Base-by-base conservation (phyloP, 2,888 invertebrate genomes). In the Polydrusus pterygomalis region DNA sequence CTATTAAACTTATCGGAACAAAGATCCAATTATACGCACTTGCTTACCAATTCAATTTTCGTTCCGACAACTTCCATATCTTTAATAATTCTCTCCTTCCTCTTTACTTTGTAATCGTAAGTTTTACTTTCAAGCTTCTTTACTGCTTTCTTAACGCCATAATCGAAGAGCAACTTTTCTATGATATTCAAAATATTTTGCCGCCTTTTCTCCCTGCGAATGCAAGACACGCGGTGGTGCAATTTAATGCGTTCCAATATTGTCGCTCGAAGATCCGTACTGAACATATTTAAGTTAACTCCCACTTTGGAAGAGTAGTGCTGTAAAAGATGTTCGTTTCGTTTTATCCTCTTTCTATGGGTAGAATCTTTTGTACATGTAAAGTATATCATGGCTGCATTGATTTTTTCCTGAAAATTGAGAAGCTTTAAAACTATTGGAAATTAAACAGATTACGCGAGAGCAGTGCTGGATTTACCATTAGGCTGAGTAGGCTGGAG, bases 381-480 rank as follows among this genome's bases (percentile, higher is more conserved):
- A 70, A 76, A 75, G 0, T 73, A n/a, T 56, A 20, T 73, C 70
- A 70, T 78, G 0, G 79, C 77, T 34, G 78, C 74, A 34, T 70
- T 51, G 17, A 82, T 81, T 80, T 80, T 81, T n/a, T 78, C 78
- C 80, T 80, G 56, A 69, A 74, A 74, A 45, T 62, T 1, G 25
- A 25, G 25, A 25, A 3, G 1, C 25, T 3, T 25, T 25, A 25
- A 25, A 25, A 1, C n/a, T n/a, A n/a, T n/a, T n/a, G n/a, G n/a
- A n/a, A n/a, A n/a, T n/a, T n/a, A n/a, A n/a, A n/a, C n/a, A n/a
- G n/a, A n/a, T n/a, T n/a, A n/a, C n/a, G n/a, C n/a, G n/a, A n/a
- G n/a, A n/a, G n/a, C n/a, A n/a, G n/a, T n/a, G n/a, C n/a, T n/a
- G n/a, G n/a, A n/a, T n/a, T n/a, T n/a, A n/a, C n/a, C n/a, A n/a